Evolutionary conservation across 2,113 vertebrate species (phyloP), one percentile per base, ranked within the genome.

Genomic region (Tachysurus vachellii): DNA sequence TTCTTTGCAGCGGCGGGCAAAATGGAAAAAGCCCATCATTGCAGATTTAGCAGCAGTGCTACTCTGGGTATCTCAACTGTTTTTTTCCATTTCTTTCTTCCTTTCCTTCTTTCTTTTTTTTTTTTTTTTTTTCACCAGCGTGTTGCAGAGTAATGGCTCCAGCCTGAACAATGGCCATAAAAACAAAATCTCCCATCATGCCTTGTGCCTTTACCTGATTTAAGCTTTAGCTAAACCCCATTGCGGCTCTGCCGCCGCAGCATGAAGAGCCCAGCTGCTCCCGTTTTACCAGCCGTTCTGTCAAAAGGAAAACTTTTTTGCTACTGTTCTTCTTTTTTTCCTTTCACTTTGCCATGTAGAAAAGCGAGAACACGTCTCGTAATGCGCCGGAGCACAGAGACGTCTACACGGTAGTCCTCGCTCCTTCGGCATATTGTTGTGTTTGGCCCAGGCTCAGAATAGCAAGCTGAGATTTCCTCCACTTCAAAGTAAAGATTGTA

Each of bases 401-500:
- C 84, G 21, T 85, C 47, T 31, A 76, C 80, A 57, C 80, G 64
- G 76, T 62, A 84, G 83, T 75, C 71, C 77, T 79, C 10, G 2
- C 16, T 50, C 82, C 79, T 80, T 87, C 62, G 16, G 28, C 47
- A 88, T 82, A 87, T 88, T 91, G 91, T 85, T 66, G 54, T 84
- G 64, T 84, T 89, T 91, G 89, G 86, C 85, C 7, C 80, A 28
- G 85, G 36, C 86, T 89, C 88, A 84, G 86, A 85, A 88, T 44
- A 73, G 88, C 88, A 83, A 84, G 89, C 89, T 86, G 83, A 61
- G 91, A 91, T 92, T 91, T 91, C 91, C 88, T 81, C 90, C 88
- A 90, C 90, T 88, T 88, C 83, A 61, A 80, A 91, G 86, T 88
- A 92, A 89, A 92, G 89, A 90, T 80, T 31, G 71, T 76, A 90